Evolutionary conservation across 2,113 vertebrate genomes (phyloP).

Genomic region (Melanotaenia duboulayi): DNA sequence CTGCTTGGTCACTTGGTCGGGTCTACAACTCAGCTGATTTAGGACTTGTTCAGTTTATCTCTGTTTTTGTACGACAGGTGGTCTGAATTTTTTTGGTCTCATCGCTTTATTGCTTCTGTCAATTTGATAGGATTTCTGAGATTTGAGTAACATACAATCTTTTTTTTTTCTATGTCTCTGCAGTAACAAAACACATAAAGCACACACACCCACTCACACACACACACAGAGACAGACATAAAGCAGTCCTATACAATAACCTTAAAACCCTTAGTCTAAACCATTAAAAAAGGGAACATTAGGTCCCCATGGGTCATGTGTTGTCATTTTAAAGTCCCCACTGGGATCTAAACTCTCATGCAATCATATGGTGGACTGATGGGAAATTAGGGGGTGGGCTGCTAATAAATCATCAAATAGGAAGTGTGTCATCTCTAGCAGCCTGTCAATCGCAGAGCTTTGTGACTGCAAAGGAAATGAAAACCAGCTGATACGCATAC

Average conservation of each 20-base stretch:
- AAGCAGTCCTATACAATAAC: neutral
- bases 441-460: constrained; percentile 45
- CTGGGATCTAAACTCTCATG: constrained; percentile 8
- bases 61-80: neutral
- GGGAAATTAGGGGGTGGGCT: constrained; percentile 50
- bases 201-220: no score
- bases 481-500: constrained; percentile 43
- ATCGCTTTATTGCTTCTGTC: neutral
- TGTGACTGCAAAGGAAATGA: constrained; percentile 41
- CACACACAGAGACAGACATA: no score
- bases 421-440: constrained; percentile 52
- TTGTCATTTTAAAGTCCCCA: neutral
- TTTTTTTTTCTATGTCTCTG: neutral
- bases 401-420: constrained; percentile 55
- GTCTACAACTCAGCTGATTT: neutral
- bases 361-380: constrained; percentile 1
- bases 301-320: neutral
- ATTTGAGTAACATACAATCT: neutral
- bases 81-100: neutral
- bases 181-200: neutral
- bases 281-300: neutral
- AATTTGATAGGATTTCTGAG: neutral
- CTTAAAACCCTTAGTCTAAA: neutral
- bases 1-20: neutral
- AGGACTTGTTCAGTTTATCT: neutral